A percentile compares a stretch with the other conserved stretches of the same genome.
Conservation (phyloP, 2,888 invertebrate species). For the Lathronympha strigana region DNA sequence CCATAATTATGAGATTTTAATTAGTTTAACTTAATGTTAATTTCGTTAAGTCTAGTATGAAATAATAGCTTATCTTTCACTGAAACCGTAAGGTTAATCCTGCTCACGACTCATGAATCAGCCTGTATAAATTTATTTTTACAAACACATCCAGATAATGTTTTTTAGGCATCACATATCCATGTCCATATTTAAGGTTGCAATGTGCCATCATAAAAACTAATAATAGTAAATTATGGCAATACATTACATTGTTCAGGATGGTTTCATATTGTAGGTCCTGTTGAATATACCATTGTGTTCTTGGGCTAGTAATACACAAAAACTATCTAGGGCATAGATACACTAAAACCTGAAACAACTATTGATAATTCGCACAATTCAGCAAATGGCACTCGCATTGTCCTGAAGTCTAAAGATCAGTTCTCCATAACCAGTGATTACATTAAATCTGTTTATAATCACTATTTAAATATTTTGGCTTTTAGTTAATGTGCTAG, state of each 20-base stretch:
- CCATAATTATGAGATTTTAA: too few species aligned
- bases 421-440: not conserved
- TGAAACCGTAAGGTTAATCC: too few species aligned
- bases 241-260: not conserved
- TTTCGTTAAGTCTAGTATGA: too few species aligned
- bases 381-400: slow-evolving; percentile 35
- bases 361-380: slow-evolving; percentile 25
- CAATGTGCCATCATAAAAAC: too few species aligned
- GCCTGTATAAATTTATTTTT: too few species aligned
- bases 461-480: not conserved
- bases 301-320: not conserved
- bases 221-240: too few species aligned
- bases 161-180: too few species aligned
- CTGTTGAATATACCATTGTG: not conserved
- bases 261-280: not conserved
- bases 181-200: too few species aligned
- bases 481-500: not conserved
- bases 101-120: too few species aligned
- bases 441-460: slow-evolving; percentile 10
- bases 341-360: not conserved
- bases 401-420: slow-evolving; percentile 5
- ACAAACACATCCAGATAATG: too few species aligned
- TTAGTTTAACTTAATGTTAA: too few species aligned
- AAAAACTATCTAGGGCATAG: not conserved
- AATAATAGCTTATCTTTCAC: too few species aligned